A percentile compares a stretch with the other conserved stretches of the same genome.
Conservation (phyloP, 2,888 invertebrate species). For the Lepidochrysops patricia region DNA sequence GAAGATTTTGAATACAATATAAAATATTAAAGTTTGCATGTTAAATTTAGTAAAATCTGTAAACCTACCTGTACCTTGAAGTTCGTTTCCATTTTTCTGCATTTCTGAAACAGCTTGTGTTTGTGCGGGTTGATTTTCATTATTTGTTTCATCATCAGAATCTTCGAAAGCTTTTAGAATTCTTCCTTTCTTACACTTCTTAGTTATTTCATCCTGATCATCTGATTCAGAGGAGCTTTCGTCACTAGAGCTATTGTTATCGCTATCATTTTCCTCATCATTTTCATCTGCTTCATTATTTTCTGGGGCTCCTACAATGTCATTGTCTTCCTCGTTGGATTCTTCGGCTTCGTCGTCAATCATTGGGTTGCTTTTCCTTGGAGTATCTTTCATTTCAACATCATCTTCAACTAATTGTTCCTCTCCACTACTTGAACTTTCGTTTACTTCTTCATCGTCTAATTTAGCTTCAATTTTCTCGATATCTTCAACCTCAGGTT, state of each 20-base stretch:
- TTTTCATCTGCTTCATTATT: conserved; percentile 28
- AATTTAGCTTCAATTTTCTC: conserved; percentile 57
- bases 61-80: no score
- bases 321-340: conserved; percentile 46
- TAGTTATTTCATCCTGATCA: conserved; percentile 38
- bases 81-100: conserved; percentile 15
- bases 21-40: no score
- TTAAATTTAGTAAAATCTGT: no score
- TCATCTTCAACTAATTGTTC: conserved; percentile 56
- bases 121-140: not conserved
- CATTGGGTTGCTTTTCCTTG: conserved; percentile 53
- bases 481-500: conserved; percentile 51
- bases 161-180: conserved; percentile 67
- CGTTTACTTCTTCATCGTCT: conserved; percentile 43
- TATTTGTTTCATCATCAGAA: conserved; percentile 54
- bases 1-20: not conserved
- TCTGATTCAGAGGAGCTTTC: conserved; percentile 48
- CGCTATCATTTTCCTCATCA: conserved; percentile 37
- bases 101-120: not conserved
- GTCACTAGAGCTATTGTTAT: conserved; percentile 40
- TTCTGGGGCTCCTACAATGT: conserved; percentile 23
- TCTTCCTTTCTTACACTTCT: conserved; percentile 46
- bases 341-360: conserved; percentile 69
- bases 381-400: conserved; percentile 34
- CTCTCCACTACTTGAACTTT: conserved; percentile 64